Conservation (phyloP, 2,113 vertebrate species). For the Petrocephalus microphthalmus region DNA sequence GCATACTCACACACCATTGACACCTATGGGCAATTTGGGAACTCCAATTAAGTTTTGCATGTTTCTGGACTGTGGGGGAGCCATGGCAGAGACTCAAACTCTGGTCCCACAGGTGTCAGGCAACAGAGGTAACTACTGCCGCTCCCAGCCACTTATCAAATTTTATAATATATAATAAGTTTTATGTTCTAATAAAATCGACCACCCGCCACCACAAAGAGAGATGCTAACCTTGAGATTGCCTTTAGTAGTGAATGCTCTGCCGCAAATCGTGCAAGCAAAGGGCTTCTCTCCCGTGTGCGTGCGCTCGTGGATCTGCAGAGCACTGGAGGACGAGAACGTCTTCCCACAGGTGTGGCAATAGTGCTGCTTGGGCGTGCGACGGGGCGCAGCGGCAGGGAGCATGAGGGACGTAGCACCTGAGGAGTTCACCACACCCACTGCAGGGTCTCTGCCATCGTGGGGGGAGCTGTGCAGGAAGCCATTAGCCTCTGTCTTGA, state of each 20-base stretch:
- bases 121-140: background rate
- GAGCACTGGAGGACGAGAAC: conserved; percentile 77
- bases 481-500: conserved; percentile 72
- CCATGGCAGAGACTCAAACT: background rate
- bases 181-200: background rate
- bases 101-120: background rate
- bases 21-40: background rate
- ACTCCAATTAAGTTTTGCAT: background rate
- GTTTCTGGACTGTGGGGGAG: background rate
- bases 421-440: conserved; percentile 52
- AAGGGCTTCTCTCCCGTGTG: conserved; percentile 84
- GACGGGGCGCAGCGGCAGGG: conserved; percentile 62
- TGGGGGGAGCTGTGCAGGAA: conserved; percentile 65
- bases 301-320: conserved; percentile 81
- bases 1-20: background rate
- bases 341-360: conserved; percentile 77
- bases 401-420: conserved; percentile 65
- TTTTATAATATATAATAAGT: no score
- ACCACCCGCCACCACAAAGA: background rate
- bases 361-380: conserved; percentile 77
- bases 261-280: conserved; percentile 78
- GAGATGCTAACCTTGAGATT: conserved; percentile 74
- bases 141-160: background rate
- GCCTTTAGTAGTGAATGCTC: conserved; percentile 84
- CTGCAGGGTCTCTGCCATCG: conserved; percentile 63